Evolutionary conservation across 2,888 invertebrate genomes (phyloP).

Genomic region (Eupsilia transversa): DNA sequence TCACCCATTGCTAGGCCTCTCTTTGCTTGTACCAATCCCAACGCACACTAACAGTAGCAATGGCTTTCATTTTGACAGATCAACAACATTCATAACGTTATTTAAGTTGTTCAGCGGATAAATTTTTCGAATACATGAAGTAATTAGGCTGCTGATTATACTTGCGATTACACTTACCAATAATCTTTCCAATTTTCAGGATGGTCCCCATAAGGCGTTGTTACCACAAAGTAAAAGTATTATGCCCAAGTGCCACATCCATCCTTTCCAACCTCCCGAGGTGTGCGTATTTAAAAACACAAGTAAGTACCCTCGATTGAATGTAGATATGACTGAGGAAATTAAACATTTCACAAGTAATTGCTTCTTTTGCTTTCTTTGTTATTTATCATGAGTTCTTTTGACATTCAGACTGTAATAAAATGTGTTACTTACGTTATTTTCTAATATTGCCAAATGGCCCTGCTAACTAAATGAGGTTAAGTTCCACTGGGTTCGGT

Average conservation of each 20-base stretch:
- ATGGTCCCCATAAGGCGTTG: background rate
- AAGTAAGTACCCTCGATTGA: constrained; percentile 76
- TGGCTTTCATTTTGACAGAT: too few species aligned
- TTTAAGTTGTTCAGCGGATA: too few species aligned
- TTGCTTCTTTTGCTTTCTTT: constrained; percentile 68
- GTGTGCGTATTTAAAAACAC: constrained; percentile 74
- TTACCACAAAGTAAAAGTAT: background rate
- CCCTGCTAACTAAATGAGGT: too few species aligned
- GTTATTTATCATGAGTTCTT: constrained; percentile 56
- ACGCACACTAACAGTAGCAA: too few species aligned
- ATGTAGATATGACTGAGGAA: constrained; percentile 76
- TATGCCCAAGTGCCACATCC: constrained; percentile 55
- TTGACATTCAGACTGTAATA: constrained; percentile 40
- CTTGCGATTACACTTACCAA: background rate
- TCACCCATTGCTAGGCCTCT: background rate
- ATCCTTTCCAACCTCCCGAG: constrained; percentile 25
- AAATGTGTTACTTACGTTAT: constrained; percentile 16
- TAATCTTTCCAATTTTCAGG: background rate
- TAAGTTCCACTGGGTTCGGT: background rate
- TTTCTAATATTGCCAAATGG: background rate
- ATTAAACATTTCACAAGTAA: constrained; percentile 76
- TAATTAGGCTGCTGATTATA: too few species aligned
- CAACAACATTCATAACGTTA: too few species aligned
- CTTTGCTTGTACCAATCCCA: background rate
- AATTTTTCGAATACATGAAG: too few species aligned